These are phyloP conservation scores for Petroica traversi DNA, from an alignment of 2,113 vertebrate genomes.

Conservation along the genomic window DNA sequence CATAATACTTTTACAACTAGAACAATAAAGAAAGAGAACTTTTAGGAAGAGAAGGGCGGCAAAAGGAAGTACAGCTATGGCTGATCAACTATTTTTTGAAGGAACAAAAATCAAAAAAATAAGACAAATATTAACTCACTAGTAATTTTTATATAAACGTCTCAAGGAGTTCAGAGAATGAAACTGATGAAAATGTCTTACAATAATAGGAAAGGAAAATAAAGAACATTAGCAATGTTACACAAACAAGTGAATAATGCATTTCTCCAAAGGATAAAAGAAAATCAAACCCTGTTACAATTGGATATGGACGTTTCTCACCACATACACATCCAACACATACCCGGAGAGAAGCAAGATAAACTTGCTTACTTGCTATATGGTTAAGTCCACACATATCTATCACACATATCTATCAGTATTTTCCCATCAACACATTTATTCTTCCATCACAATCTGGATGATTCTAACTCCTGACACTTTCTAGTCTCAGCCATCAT, in stretches of 20 bases:
- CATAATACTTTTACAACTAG: conserved; percentile 59
- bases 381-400: neutral
- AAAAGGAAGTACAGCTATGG: conserved; percentile 8
- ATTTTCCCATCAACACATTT: neutral
- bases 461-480: neutral
- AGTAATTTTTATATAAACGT: conserved; percentile 86
- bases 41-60: conserved; percentile 6
- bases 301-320: neutral
- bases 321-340: neutral
- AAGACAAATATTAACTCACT: conserved; percentile 78
- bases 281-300: neutral
- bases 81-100: neutral
- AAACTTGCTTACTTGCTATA: too few species aligned
- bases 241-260: conserved; percentile 14
- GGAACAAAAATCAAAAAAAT: conserved; percentile 28
- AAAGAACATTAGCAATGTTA: conserved; percentile 31
- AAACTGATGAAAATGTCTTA: conserved; percentile 82
- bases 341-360: neutral
- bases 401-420: neutral
- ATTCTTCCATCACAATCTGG: neutral
- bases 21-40: conserved; percentile 16
- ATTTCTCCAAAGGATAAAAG: conserved; percentile 25
- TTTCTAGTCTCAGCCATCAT: neutral
- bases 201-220: conserved; percentile 46
- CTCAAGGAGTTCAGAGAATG: conserved; percentile 87